phyloP scores from a whole-genome alignment of 2,888 invertebrate genomes.

The Drosophila robusta region DNA sequence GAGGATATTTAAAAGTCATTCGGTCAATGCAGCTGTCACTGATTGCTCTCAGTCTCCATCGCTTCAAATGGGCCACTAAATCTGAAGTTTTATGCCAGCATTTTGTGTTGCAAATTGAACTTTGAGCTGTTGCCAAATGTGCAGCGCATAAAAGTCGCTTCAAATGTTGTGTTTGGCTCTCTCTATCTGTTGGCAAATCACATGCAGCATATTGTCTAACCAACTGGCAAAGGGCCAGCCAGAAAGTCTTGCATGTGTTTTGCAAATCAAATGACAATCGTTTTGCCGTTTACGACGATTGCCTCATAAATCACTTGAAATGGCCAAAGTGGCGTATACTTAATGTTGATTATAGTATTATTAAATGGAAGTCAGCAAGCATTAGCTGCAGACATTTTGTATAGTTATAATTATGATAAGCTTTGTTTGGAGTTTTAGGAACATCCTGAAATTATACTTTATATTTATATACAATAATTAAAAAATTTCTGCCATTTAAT shows the following conservation, averaged over 20 bases:
- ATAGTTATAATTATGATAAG: background rate
- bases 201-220: constrained; percentile 51
- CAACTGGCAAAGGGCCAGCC: constrained; percentile 68
- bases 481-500: too few species aligned
- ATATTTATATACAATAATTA: too few species aligned
- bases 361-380: constrained; percentile 25
- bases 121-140: constrained; percentile 71
- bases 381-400: background rate
- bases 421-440: too few species aligned
- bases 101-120: constrained; percentile 71
- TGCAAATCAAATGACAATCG: constrained; percentile 71
- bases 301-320: constrained; percentile 64
- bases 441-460: too few species aligned
- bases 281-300: constrained; percentile 47
- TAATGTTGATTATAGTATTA: constrained; percentile 63
- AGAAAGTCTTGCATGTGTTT: constrained; percentile 41
- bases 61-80: constrained; percentile 57
- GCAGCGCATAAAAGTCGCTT: constrained; percentile 61
- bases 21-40: constrained; percentile 73
- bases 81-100: constrained; percentile 67
- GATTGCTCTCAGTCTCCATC: constrained; percentile 49
- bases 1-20: constrained; percentile 67
- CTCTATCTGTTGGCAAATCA: constrained; percentile 49
- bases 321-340: constrained; percentile 44
- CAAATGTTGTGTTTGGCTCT: constrained; percentile 36